Evolutionary conservation across 2,113 vertebrate species (phyloP).

Genomic region (Ornithorhynchus anatinus): DNA sequence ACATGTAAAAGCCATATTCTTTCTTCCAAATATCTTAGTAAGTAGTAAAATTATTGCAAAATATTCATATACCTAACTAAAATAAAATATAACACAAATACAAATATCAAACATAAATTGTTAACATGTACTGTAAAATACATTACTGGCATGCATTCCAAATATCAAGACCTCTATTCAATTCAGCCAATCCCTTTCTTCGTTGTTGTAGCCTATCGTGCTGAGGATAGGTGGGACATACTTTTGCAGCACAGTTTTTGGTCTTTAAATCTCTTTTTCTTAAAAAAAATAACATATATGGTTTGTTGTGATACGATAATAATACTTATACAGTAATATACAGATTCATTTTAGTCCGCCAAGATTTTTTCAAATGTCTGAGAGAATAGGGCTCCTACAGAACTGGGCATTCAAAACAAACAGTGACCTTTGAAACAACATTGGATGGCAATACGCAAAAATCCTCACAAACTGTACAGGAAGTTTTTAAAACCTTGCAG

Average conservation of each 20-base stretch:
- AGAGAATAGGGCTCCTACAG: slow-evolving; percentile 75
- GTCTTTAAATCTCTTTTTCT: slow-evolving; percentile 74
- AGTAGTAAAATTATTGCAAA: slow-evolving; percentile 79
- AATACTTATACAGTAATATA: slow-evolving; percentile 58
- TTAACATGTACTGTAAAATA: slow-evolving; percentile 78
- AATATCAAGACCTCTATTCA: slow-evolving; percentile 73
- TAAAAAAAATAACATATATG: slow-evolving; percentile 67
- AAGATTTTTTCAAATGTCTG: slow-evolving; percentile 25
- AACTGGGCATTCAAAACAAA: slow-evolving; percentile 79
- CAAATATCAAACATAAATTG: slow-evolving; percentile 76
- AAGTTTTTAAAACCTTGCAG: slow-evolving; percentile 82
- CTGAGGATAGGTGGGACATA: slow-evolving; percentile 44
- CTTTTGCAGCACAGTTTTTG: slow-evolving; percentile 82
- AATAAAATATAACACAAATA: slow-evolving; percentile 79
- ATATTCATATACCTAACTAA: slow-evolving; percentile 74
- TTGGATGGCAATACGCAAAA: slow-evolving; percentile 75
- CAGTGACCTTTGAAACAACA: slow-evolving; percentile 63
- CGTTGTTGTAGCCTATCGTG: slow-evolving; percentile 53
- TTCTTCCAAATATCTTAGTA: slow-evolving; percentile 71
- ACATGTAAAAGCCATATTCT: slow-evolving; percentile 74
- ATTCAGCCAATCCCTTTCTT: slow-evolving; percentile 60
- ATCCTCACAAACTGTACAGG: slow-evolving; percentile 84
- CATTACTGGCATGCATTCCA: slow-evolving; percentile 81
- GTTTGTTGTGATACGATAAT: slow-evolving; percentile 58
- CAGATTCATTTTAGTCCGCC: slow-evolving; percentile 32